Evolutionary conservation across 2,797 vertebrate species (phyloP).

Genomic region (Sebastes goodei): DNA sequence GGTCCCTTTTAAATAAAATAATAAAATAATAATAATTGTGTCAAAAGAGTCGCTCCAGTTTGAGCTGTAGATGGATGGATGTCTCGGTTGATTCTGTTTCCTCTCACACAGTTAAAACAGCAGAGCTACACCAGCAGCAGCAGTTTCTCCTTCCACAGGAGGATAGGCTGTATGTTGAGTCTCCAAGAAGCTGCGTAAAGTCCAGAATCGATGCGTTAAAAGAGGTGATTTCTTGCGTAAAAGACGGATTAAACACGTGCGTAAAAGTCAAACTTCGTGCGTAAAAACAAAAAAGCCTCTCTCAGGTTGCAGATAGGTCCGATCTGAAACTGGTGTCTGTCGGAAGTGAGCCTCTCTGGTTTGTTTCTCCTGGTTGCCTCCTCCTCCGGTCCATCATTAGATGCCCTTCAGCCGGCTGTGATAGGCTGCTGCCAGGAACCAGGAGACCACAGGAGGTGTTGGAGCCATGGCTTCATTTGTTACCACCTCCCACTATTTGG

Average conservation of each 20-base stretch:
- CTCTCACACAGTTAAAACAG: neutral
- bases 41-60: neutral
- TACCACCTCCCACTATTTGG: slow-evolving; percentile 73
- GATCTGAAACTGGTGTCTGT: slow-evolving; percentile 29
- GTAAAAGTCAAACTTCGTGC: slow-evolving; percentile 19
- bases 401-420: slow-evolving; percentile 61
- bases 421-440: slow-evolving; percentile 75
- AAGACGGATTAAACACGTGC: neutral
- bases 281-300: too few relatives aligned
- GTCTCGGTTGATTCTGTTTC: slow-evolving; percentile 7
- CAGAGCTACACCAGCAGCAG: slow-evolving; percentile 1
- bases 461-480: slow-evolving; percentile 54
- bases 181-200: slow-evolving; percentile 19
- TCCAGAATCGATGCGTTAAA: slow-evolving; percentile 3
- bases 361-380: slow-evolving; percentile 71
- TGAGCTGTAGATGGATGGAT: slow-evolving; percentile 4
- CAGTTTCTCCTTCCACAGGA: slow-evolving; percentile 7
- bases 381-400: slow-evolving; percentile 73
- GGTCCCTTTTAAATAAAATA: too few relatives aligned
- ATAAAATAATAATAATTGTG: neutral
- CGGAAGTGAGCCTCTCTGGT: slow-evolving; percentile 60
- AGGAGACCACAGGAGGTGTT: slow-evolving; percentile 59
- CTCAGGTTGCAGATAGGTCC: slow-evolving; percentile 21
- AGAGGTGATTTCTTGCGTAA: neutral
- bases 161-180: neutral